Conservation (phyloP, 2,888 invertebrate species). For the Drosophila lutescens region DNA sequence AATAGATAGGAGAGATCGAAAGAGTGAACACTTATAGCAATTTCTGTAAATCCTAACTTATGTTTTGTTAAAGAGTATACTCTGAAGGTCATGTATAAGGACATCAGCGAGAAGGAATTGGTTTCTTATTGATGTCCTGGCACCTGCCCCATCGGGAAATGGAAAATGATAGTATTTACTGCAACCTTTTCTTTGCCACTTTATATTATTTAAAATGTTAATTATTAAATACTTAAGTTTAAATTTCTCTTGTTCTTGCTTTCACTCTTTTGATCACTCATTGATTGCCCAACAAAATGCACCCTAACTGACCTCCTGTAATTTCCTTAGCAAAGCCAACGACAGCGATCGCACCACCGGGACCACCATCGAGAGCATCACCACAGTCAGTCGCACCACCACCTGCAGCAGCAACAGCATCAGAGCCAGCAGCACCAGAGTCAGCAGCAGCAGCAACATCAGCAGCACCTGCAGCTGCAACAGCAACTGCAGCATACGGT, state of each 20-base stretch:
- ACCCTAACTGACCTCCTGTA: background rate
- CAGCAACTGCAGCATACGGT: conserved; percentile 64
- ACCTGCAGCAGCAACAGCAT: conserved; percentile 57
- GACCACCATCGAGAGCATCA: conserved; percentile 44
- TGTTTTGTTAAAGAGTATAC: no score
- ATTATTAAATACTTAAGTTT: no score
- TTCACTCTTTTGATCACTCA: background rate
- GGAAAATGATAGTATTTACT: no score
- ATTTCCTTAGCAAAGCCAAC: conserved; percentile 59
- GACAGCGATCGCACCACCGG: conserved; percentile 56
- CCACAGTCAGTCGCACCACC: conserved; percentile 52
- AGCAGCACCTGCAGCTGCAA: conserved; percentile 62
- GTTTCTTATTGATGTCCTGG: no score
- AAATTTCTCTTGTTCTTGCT: no score
- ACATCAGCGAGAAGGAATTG: no score
- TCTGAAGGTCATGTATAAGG: no score
- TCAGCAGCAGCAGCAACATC: conserved; percentile 68
- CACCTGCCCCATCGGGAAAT: no score
- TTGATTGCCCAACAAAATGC: background rate
- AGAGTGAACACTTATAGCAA: no score
- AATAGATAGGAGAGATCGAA: background rate
- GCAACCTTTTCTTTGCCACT: no score
- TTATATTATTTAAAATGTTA: no score
- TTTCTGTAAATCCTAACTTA: no score
- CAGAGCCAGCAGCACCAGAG: conserved; percentile 54